A percentile compares a stretch with the other conserved stretches of the same genome.
phyloP scores from a whole-genome alignment of 2,888 invertebrate genomes.

The Brenthis hecate region DNA sequence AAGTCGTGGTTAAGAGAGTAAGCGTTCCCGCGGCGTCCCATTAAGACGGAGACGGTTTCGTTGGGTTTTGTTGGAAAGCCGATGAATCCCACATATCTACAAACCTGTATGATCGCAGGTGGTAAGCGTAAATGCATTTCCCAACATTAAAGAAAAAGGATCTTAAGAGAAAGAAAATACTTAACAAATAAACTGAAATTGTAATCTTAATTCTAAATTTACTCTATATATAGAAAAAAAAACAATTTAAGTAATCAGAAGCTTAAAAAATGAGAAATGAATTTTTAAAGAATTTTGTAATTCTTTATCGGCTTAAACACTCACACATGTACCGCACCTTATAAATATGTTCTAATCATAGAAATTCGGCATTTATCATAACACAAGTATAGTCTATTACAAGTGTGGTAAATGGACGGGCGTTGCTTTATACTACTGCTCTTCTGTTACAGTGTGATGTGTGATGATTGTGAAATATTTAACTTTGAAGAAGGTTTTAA shows the following conservation, averaged over 20 bases:
- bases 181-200: too few species aligned
- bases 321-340: slow-evolving; percentile 32
- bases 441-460: slow-evolving; percentile 27
- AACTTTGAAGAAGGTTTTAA: slow-evolving; percentile 53
- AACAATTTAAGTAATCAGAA: neutral
- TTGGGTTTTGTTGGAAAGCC: too few species aligned
- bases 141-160: too few species aligned
- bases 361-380: slow-evolving; percentile 41
- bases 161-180: too few species aligned
- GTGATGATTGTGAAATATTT: slow-evolving; percentile 50
- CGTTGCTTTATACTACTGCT: slow-evolving; percentile 18
- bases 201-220: too few species aligned
- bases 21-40: too few species aligned
- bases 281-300: neutral
- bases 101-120: too few species aligned
- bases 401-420: slow-evolving; percentile 18
- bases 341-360: slow-evolving; percentile 39
- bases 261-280: neutral
- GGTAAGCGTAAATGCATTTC: too few species aligned
- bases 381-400: slow-evolving; percentile 39
- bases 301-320: slow-evolving; percentile 19
- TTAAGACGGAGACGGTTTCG: too few species aligned
- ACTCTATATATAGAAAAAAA: too few species aligned
- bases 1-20: too few species aligned
- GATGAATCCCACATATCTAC: too few species aligned